These are phyloP conservation scores for Xiphorhynchus elegans DNA, from an alignment of 2,113 vertebrate species.

Conservation along the genomic window DNA sequence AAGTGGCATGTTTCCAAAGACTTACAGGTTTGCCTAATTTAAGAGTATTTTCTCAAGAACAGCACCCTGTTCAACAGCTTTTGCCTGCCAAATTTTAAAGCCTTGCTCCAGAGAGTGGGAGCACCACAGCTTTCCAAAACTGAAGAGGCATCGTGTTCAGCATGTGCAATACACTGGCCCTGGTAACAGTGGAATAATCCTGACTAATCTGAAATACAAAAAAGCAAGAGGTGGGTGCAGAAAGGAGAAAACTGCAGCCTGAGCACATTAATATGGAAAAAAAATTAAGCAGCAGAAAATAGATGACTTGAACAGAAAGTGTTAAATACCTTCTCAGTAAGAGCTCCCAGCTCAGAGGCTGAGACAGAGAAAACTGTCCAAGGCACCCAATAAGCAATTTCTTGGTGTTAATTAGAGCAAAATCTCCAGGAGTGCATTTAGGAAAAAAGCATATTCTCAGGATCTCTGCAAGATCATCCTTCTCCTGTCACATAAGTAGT, in stretches of 20 bases:
- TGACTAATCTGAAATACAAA: neutral
- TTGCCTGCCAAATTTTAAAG: neutral
- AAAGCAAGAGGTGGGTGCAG: neutral
- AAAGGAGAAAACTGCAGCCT: neutral
- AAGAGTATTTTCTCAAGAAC: neutral
- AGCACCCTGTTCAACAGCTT: neutral
- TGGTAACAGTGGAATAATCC: neutral
- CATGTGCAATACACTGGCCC: neutral
- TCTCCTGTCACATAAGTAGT: neutral
- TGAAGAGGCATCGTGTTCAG: neutral
- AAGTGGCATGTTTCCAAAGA: neutral
- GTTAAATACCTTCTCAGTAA: neutral
- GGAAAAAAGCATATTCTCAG: neutral
- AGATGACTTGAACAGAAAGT: neutral
- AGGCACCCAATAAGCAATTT: neutral
- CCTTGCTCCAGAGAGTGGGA: neutral
- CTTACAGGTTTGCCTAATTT: neutral
- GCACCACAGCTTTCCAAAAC: neutral
- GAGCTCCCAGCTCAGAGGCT: neutral
- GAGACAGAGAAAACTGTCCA: neutral
- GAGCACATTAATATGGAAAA: neutral
- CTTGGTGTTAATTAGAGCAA: neutral
- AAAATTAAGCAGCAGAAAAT: neutral
- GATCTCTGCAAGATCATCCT: neutral
- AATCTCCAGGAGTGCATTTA: neutral